Conservation (phyloP, 2,113 vertebrate genomes). For the human region GRCh38 chr22:49268001-49268500, state of each 20-base stretch:
- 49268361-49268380: not conserved
- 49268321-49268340: fast-evolving
- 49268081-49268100: fast-evolving
- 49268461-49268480: not conserved
- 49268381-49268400: fast-evolving
- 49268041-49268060: fast-evolving
- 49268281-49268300: fast-evolving
- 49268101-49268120: fast-evolving
- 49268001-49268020: fast-evolving
- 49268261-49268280: not conserved
- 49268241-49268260: not conserved
- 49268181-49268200: not conserved
- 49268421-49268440: not conserved
- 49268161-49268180: not conserved
- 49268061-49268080: fast-evolving
- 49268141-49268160: fast-evolving
- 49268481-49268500: fast-evolving
- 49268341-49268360: fast-evolving
- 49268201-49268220: not conserved
- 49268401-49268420: fast-evolving
- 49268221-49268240: no score
- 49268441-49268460: fast-evolving
- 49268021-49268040: fast-evolving
- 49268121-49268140: fast-evolving
- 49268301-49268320: fast-evolving